Evolutionary conservation across 2,888 invertebrate genomes (phyloP), one percentile per base, ranked within the genome.

Genomic region (Tricholauxania praeusta): DNA sequence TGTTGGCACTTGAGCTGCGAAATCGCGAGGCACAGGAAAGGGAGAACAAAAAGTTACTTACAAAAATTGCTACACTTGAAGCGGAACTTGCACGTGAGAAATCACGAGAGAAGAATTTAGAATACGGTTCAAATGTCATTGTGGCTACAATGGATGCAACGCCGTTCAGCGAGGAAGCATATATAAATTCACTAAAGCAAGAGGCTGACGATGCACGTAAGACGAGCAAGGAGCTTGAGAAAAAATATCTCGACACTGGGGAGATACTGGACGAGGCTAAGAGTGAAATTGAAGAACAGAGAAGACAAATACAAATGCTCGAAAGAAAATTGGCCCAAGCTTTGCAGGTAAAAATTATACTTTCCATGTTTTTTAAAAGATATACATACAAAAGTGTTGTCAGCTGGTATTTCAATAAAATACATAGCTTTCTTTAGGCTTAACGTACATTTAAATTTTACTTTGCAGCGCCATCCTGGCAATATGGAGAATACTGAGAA

Each of bases 11-110:
- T 73, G 96, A 96, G 88, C 88, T 96, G 79, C 90, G 94, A 82
- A 95, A 95, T 83, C 96, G 95, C 83, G 95, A 95, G 86, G 93
- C 93, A 1, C 91, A 95, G 82, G 94, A 93, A 80, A 89, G 95
- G 82, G 96, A 96, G 87, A 96, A 95, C 84, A 95, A 95, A 85
- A 92, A 95, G 80, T 90, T 96, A 66, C 89, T 92, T 84, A 92
- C 93, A 66, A 92, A 92, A 86, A 92, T 96, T 84, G 90, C 92
- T 39, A 94, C 94, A 82, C 88, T 96, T 78, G 95, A 96, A 88
- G 93, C 93, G 14, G 95, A 96, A 84, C 84, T 94, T 78, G 94
- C 94, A 74, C 92, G 93, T 80, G 92, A 93, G 83, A 89, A 91
- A 62, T 83, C 84, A 2, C 79, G 84, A 19, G 83, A 84, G 57